These are phyloP conservation scores for Melinaea marsaeus DNA, from an alignment of 2,888 invertebrate genomes.

Conservation along the genomic window DNA sequence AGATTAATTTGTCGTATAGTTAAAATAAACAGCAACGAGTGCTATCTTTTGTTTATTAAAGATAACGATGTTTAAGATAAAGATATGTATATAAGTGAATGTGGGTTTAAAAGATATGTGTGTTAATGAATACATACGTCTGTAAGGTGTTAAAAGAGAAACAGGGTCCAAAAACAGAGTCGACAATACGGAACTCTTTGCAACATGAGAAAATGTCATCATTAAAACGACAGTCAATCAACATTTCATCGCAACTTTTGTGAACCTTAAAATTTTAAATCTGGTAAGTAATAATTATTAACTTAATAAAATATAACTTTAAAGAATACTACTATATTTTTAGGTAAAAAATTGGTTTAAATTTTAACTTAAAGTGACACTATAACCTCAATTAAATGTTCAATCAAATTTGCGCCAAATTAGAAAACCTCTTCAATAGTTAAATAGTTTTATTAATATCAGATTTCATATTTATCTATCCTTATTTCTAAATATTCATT, in stretches of 20 bases:
- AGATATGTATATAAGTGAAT: not conserved
- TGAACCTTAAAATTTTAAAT: conserved; percentile 50
- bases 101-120: not conserved
- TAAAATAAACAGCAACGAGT: too few relatives aligned
- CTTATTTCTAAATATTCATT: too few relatives aligned
- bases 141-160: conserved; percentile 76
- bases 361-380: too few relatives aligned
- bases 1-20: too few relatives aligned
- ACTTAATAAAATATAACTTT: not conserved
- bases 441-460: too few relatives aligned
- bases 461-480: too few relatives aligned
- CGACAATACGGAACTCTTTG: conserved; percentile 60
- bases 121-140: conserved; percentile 22
- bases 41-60: too few relatives aligned
- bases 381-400: too few relatives aligned
- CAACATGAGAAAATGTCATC: conserved; percentile 69
- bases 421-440: too few relatives aligned
- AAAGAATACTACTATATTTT: not conserved
- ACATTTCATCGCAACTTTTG: conserved; percentile 61
- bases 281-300: not conserved
- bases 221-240: conserved; percentile 71
- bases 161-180: conserved; percentile 74
- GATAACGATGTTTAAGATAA: not conserved
- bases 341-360: too few relatives aligned
- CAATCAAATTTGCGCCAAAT: too few relatives aligned